Percentiles rank a stretch among this genome's conserved stretches.
Evolutionary conservation across 2,113 vertebrate genomes (phyloP).

Genomic region (Oryzias melastigma): DNA sequence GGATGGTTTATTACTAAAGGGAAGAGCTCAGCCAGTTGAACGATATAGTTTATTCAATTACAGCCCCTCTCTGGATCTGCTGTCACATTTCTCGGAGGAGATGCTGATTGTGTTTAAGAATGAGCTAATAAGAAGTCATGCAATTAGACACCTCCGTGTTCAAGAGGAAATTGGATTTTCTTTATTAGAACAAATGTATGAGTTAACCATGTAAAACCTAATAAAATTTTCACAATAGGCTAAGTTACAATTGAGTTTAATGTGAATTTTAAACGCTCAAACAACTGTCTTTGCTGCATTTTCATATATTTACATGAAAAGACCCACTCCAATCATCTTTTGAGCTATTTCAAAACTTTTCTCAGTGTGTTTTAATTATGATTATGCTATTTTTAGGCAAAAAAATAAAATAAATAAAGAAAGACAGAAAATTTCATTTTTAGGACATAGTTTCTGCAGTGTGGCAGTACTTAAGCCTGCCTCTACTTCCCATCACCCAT

Average conservation of each 20-base stretch:
- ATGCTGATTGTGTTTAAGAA: conserved; percentile 15
- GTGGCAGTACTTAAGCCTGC: no score
- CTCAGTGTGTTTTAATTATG: no score
- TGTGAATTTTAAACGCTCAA: no score
- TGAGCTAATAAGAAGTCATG: conserved; percentile 25
- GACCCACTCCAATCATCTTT: no score
- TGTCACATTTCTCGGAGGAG: conserved; percentile 31
- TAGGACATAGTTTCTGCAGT: no score
- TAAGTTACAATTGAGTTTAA: background rate
- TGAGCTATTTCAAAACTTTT: no score
- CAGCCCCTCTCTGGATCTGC: conserved; percentile 34
- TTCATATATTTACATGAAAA: no score
- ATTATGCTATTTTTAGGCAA: no score
- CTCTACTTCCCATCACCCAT: no score
- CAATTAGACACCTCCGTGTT: conserved; percentile 26
- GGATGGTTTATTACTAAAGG: conserved; percentile 38
- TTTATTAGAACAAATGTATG: conserved; percentile 13
- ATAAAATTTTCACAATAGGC: conserved; percentile 11
- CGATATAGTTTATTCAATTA: conserved; percentile 50
- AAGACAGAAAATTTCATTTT: no score
- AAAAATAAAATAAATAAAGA: no score
- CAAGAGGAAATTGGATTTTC: conserved; percentile 10
- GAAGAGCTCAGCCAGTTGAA: conserved; percentile 31
- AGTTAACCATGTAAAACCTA: conserved; percentile 11
- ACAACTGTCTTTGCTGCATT: no score